These are phyloP conservation scores for Macrostomum lignano DNA, from an alignment of 1,140 invertebrate genomes.

Conservation along the genomic window DNA sequence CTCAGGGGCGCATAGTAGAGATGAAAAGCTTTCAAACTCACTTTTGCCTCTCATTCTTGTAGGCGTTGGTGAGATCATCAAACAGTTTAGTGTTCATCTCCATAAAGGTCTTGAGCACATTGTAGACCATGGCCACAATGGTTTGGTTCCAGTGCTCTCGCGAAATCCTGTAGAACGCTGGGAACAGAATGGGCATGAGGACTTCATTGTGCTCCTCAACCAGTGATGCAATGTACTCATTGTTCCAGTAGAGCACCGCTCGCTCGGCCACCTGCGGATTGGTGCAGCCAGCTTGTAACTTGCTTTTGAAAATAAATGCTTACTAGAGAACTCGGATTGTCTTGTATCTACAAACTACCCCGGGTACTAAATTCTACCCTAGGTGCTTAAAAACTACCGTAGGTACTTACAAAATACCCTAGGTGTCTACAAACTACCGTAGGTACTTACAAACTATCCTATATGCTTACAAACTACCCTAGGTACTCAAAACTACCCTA, in stretches of 20 bases:
- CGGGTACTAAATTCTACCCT: no score
- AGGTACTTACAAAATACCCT: no score
- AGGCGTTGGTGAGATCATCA: conserved; percentile 13
- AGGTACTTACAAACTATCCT: no score
- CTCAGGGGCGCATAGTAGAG: neutral
- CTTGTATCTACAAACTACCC: no score
- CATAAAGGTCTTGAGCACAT: conserved; percentile 7
- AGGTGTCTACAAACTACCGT: no score
- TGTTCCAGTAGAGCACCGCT: conserved; percentile 34
- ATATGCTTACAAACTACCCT: no score
- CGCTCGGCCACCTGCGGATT: conserved; percentile 33
- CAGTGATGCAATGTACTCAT: conserved; percentile 32
- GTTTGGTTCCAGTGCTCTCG: conserved; percentile 7
- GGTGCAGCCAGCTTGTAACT: no score
- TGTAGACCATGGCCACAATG: conserved; percentile 6
- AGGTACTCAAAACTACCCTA: no score
- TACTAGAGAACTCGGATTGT: no score
- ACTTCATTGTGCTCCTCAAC: conserved; percentile 29
- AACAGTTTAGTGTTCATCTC: conserved; percentile 7
- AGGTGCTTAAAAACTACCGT: no score
- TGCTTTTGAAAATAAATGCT: no score
- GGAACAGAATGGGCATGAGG: conserved; percentile 49
- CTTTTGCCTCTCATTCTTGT: conserved; percentile 19
- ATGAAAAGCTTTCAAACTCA: neutral
- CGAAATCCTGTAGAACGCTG: conserved; percentile 58